These are phyloP conservation scores for Pipistrellus nathusii DNA, from an alignment of 2,797 vertebrate species.

Conservation along the genomic window DNA sequence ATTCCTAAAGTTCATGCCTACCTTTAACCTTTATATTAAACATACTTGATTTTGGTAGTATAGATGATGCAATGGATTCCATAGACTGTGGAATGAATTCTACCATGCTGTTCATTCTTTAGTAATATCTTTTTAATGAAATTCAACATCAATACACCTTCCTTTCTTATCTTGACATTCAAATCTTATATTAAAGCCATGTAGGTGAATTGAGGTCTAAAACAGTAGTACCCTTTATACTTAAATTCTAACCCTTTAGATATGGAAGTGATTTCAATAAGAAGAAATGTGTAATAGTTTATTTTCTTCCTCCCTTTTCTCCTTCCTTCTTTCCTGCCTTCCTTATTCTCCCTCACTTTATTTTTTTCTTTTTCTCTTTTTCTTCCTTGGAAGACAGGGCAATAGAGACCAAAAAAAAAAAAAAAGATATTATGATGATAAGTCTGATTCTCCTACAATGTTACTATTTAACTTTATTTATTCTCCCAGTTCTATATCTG, in stretches of 20 bases:
- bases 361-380: too few species aligned
- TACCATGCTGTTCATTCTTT: neutral
- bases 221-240: neutral
- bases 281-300: conserved; percentile 21
- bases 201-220: neutral
- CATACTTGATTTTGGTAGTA: neutral
- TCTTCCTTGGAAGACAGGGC: neutral
- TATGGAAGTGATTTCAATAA: conserved; percentile 6
- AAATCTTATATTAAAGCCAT: conserved; percentile 12
- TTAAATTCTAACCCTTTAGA: neutral
- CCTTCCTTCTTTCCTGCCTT: neutral
- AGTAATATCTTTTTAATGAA: conserved; percentile 4
- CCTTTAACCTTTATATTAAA: neutral
- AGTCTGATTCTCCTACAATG: neutral
- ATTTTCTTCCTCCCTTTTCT: neutral
- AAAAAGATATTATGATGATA: neutral
- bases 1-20: neutral
- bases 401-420: neutral
- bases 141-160: neutral
- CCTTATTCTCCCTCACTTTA: neutral
- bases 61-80: neutral
- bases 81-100: neutral
- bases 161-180: neutral
- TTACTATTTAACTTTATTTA: conserved; percentile 62
- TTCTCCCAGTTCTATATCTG: conserved; percentile 27